Evolutionary conservation across 2,113 vertebrate genomes (phyloP), one percentile per base, ranked within the genome.

Genomic region (Pluvianellus socialis): DNA sequence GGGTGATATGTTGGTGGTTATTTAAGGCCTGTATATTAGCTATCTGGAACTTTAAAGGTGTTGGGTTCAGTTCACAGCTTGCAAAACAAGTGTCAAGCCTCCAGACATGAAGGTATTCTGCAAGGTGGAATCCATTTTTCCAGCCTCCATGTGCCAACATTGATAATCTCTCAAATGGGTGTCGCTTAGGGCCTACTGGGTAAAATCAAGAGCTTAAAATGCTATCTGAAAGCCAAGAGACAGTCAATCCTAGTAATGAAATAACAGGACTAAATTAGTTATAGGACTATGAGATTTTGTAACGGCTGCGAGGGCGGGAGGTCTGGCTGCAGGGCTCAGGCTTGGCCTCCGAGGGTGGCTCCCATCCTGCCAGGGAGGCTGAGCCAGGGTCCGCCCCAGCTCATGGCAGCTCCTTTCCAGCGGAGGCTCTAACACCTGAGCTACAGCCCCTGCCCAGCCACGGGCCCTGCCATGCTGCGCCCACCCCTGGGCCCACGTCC

Each of bases 131-230:
- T 62, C 11, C 14, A 22, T 75, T 90, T 73, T 83, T 58, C 40
- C 59, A 86, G 18, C 45, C 7, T 33, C 21, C 12, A 15, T 4
- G 11, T 74, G 14, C 20, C 47, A 84, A 30, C 11, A n/a, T 3
- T 14, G 17, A 7, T 52, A 75, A 67, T 27, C 32, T 13, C 27
- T 70, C 77, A 70, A 44, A 44, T 8, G 47, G n/a, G 27, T 53
- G 61, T 67, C 38, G 58, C 32, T 68, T 79, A 59, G 9, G 14
- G 7, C 6, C 71, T 59, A 27, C 6, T 19, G 21, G 6, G 8
- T 89, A 81, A 92, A 90, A 81, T 24, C 55, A 68, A 67, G 50
- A 77, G 14, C 15, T 71, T 90, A 30, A 91, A 87, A 71, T 21
- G 14, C 32, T 49, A 21, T 26, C 22, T 59, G 61, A 63, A 87